Conservation (phyloP, 2,113 vertebrate genomes). For the Nesoenas mayeri region DNA sequence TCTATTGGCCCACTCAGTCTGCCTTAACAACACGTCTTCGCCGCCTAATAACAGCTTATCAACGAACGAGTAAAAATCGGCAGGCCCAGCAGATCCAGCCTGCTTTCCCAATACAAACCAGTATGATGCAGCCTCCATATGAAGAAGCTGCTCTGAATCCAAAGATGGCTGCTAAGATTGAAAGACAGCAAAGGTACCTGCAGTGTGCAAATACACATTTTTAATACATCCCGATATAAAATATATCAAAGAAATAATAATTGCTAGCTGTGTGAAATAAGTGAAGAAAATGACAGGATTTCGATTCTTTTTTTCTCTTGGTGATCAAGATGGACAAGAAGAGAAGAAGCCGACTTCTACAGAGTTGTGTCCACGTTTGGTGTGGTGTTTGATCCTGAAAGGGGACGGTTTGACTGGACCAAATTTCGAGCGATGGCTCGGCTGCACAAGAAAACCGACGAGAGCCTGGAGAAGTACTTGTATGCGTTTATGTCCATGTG, state of each 20-base stretch:
- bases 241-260: not conserved
- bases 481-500: conserved; percentile 97
- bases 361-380: conserved; percentile 97
- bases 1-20: conserved; percentile 94
- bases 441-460: conserved; percentile 97
- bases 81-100: conserved; percentile 91
- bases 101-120: conserved; percentile 79
- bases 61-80: conserved; percentile 92
- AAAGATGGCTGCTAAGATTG: conserved; percentile 97
- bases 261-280: not conserved
- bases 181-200: conserved; percentile 92
- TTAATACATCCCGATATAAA: accelerated
- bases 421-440: conserved; percentile 98
- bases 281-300: not conserved
- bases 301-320: not conserved
- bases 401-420: conserved; percentile 94
- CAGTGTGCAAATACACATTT: not conserved
- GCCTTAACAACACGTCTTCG: conserved; percentile 92
- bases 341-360: conserved; percentile 98
- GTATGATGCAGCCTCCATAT: conserved; percentile 80
- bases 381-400: conserved; percentile 94
- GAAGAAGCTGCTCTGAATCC: conserved; percentile 88
- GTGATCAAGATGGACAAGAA: conserved; percentile 89
- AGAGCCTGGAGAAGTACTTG: conserved; percentile 96
- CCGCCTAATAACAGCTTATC: conserved; percentile 95